These are phyloP conservation scores for Dendrocincla fuliginosa DNA, from an alignment of 2,797 vertebrate genomes.

Conservation along the genomic window DNA sequence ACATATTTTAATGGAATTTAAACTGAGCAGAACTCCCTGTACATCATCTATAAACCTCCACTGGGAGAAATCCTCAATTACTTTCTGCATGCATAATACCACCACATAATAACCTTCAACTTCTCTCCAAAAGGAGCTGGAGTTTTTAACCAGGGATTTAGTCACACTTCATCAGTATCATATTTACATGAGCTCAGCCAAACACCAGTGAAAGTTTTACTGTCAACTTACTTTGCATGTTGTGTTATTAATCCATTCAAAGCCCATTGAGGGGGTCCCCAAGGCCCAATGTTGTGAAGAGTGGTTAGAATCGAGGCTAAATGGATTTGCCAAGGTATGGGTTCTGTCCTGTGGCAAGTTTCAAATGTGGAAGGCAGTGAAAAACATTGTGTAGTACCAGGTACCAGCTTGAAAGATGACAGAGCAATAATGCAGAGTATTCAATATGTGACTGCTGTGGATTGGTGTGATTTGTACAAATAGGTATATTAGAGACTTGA, in stretches of 20 bases:
- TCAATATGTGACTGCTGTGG: neutral
- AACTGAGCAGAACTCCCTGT: neutral
- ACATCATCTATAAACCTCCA: neutral
- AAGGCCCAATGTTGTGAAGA: slow-evolving; percentile 30
- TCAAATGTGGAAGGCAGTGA: neutral
- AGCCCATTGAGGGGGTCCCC: slow-evolving; percentile 47
- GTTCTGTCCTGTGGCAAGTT: slow-evolving; percentile 48
- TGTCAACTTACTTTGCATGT: slow-evolving; percentile 68
- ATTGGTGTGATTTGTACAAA: neutral
- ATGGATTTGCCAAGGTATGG: slow-evolving; percentile 68
- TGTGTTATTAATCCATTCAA: slow-evolving; percentile 62
- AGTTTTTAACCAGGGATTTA: slow-evolving; percentile 65
- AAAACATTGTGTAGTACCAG: neutral
- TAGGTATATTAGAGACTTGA: neutral
- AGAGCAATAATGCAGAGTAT: neutral
- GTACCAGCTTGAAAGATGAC: neutral
- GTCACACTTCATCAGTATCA: slow-evolving; percentile 70
- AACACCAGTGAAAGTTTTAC: slow-evolving; percentile 72
- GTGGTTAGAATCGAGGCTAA: slow-evolving; percentile 59
- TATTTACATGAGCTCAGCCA: slow-evolving; percentile 64
- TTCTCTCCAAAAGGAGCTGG: neutral
- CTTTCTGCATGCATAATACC: slow-evolving; percentile 28
- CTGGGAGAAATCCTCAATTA: slow-evolving; percentile 7
- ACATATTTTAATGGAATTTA: slow-evolving; percentile 8
- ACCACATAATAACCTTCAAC: neutral